phyloP scores from a whole-genome alignment of 2,797 vertebrate genomes.

The Sebastes oblongus region DNA sequence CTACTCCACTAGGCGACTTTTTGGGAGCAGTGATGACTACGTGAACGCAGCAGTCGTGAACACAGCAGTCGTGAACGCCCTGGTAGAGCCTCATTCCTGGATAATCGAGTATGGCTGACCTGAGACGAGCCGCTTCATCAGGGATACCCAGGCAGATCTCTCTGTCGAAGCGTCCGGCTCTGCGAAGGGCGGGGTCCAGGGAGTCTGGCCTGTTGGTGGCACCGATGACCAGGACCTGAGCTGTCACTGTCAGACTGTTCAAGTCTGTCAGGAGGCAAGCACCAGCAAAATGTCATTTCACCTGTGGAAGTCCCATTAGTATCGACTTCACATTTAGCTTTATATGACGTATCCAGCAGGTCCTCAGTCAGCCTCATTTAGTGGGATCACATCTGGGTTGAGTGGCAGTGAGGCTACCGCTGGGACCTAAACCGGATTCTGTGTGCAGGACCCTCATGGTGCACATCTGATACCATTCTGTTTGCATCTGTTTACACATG shows the following conservation, averaged over 20 bases:
- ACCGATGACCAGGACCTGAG: conserved; percentile 92
- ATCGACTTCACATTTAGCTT: neutral
- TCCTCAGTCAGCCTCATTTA: neutral
- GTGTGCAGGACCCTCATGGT: neutral
- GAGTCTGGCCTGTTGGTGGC: conserved; percentile 96
- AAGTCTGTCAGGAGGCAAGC: conserved; percentile 80
- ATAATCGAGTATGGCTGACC: conserved; percentile 68
- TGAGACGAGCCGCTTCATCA: conserved; percentile 89
- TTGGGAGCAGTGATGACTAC: neutral
- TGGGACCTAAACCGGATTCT: neutral
- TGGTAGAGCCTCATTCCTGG: neutral
- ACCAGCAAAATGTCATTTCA: neutral
- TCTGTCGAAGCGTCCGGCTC: conserved; percentile 94
- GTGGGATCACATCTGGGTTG: neutral
- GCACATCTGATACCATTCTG: neutral
- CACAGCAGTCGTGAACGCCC: neutral
- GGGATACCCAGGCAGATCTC: conserved; percentile 97
- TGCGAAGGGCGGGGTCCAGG: conserved; percentile 91
- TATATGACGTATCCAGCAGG: neutral
- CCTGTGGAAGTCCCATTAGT: neutral
- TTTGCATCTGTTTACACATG: neutral
- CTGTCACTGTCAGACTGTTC: conserved; percentile 81
- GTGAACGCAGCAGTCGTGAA: neutral
- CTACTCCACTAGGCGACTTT: neutral
- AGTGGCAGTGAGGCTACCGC: neutral